Evolutionary conservation across 2,888 invertebrate genomes (phyloP).

Genomic region (Dastarcus helophoroides): DNA sequence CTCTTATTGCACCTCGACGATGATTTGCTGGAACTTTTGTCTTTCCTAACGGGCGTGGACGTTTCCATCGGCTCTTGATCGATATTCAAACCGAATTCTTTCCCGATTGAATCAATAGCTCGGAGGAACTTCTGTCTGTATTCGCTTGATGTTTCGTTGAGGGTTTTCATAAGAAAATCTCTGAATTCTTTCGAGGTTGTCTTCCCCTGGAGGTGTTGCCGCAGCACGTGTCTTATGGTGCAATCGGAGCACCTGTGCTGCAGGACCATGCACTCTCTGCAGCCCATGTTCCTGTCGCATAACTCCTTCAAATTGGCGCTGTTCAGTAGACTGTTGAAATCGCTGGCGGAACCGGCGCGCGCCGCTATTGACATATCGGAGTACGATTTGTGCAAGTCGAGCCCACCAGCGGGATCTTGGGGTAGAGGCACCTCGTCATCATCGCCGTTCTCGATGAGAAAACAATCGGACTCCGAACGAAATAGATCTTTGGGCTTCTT

Average conservation of each 20-base stretch:
- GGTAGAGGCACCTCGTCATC: background rate
- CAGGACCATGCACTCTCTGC: constrained; percentile 15
- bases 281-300: constrained; percentile 8
- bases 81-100: constrained; percentile 9
- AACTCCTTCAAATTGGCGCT: constrained; percentile 9
- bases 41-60: background rate
- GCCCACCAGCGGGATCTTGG: constrained; percentile 4
- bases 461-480: constrained; percentile 4
- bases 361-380: constrained; percentile 23
- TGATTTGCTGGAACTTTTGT: background rate
- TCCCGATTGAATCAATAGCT: constrained; percentile 12
- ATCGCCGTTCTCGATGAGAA: constrained; percentile 7
- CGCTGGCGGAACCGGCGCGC: constrained; percentile 6
- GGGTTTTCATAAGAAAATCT: constrained; percentile 15
- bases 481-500: constrained; percentile 3
- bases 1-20: background rate
- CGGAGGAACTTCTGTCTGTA: constrained; percentile 14
- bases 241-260: constrained; percentile 18
- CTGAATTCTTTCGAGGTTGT: constrained; percentile 15
- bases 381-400: constrained; percentile 23
- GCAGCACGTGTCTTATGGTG: constrained; percentile 13
- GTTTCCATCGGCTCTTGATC: background rate
- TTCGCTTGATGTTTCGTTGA: constrained; percentile 14
- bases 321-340: too few relatives aligned
- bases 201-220: constrained; percentile 14